Conservation (phyloP, 2,888 invertebrate species). For the Drosophila mercatorum region DNA sequence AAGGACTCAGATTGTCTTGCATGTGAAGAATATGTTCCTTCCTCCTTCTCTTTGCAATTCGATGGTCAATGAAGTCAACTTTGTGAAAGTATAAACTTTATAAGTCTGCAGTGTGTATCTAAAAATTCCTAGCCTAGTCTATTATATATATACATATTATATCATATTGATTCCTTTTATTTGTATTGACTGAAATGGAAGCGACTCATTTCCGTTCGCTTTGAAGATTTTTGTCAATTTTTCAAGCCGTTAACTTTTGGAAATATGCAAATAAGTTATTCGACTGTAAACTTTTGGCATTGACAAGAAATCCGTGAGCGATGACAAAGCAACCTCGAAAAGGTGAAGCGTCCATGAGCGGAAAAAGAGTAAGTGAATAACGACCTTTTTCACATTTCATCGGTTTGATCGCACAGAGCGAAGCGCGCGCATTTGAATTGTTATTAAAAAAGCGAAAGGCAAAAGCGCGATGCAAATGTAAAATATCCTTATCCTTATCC, state of each 20-base stretch:
- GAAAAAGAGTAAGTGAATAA: slow-evolving; percentile 23
- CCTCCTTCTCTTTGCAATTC: background rate
- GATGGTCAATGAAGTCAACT: too few relatives aligned
- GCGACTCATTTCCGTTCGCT: slow-evolving; percentile 6
- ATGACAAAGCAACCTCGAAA: slow-evolving; percentile 53
- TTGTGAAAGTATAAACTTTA: too few relatives aligned
- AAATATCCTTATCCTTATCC: slow-evolving; percentile 43
- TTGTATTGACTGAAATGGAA: background rate
- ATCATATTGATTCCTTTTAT: background rate
- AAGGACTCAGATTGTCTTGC: background rate
- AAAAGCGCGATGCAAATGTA: slow-evolving; percentile 30
- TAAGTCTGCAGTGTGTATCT: too few relatives aligned
- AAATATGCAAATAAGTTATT: slow-evolving; percentile 70
- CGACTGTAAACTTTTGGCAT: slow-evolving; percentile 54
- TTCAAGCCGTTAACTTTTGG: slow-evolving; percentile 71
- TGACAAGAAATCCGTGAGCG: slow-evolving; percentile 21
- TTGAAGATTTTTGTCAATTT: slow-evolving; percentile 57
- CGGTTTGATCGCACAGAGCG: slow-evolving; percentile 50
- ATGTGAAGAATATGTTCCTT: too few relatives aligned
- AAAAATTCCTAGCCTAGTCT: too few relatives aligned
- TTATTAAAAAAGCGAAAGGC: slow-evolving; percentile 58
- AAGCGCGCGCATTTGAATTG: slow-evolving; percentile 57
- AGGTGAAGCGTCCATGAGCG: slow-evolving; percentile 2
- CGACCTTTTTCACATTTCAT: slow-evolving; percentile 66
- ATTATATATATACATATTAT: too few relatives aligned